Conservation (phyloP, 2,113 vertebrate species). For the Poeciliopsis occidentalis region DNA sequence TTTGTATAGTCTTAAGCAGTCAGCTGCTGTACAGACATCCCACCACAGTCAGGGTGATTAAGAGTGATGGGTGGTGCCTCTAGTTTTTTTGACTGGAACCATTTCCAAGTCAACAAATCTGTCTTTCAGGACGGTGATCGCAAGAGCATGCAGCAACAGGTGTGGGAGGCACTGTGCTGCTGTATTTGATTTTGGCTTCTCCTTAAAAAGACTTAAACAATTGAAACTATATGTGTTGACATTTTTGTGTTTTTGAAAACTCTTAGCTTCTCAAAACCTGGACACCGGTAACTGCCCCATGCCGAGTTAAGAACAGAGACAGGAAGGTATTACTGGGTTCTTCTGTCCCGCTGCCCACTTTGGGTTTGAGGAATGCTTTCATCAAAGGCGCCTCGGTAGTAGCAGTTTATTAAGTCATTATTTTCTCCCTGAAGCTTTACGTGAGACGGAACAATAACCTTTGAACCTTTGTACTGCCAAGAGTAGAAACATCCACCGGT, state of each 20-base stretch:
- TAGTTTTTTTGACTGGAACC: too few relatives aligned
- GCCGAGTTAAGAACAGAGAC: background rate
- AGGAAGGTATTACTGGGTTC: background rate
- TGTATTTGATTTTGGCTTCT: background rate
- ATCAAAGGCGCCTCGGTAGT: slow-evolving; percentile 26
- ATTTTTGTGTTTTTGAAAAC: background rate
- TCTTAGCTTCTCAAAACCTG: too few relatives aligned
- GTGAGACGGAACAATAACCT: background rate
- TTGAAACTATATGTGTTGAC: too few relatives aligned
- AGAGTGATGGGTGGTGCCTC: too few relatives aligned
- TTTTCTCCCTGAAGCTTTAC: slow-evolving; percentile 3
- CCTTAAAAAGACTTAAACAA: background rate
- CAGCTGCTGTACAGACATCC: background rate
- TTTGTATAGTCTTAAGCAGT: background rate
- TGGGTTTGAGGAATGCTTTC: slow-evolving; percentile 5
- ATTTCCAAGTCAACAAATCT: background rate
- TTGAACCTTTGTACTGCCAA: background rate
- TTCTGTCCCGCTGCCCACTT: slow-evolving; percentile 14
- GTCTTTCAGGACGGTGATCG: background rate
- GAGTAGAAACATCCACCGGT: background rate
- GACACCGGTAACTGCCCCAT: background rate
- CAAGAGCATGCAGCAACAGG: background rate
- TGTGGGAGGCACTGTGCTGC: background rate
- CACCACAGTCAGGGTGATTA: background rate
- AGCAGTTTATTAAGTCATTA: slow-evolving; percentile 21